A percentile compares a stretch with the other conserved stretches of the same genome.
Conservation (phyloP, 2,888 invertebrate genomes). For the Synanthedon vespiformis region DNA sequence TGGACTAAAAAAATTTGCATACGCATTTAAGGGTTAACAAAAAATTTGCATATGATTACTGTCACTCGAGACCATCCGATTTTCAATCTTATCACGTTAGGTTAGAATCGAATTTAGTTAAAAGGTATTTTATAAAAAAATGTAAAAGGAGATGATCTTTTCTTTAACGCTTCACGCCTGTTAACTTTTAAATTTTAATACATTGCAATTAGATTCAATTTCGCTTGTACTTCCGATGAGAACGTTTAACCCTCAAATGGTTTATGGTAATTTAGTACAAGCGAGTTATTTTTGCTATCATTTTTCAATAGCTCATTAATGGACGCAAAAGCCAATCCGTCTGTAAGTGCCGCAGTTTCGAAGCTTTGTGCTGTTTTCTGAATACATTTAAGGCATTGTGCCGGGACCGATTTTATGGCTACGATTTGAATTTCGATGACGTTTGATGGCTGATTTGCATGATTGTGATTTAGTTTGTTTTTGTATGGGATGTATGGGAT, state of each 20-base stretch:
- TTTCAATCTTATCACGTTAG: conserved; percentile 8
- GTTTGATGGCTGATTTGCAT: conserved; percentile 59
- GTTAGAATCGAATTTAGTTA: conserved; percentile 11
- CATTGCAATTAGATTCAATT: conserved; percentile 4
- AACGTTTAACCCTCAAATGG: conserved; percentile 44
- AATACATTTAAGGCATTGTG: conserved; percentile 47
- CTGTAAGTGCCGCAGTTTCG: conserved; percentile 52
- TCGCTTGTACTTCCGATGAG: conserved; percentile 8
- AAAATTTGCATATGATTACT: conserved; percentile 39
- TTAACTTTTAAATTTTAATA: conserved; percentile 3
- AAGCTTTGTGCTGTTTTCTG: conserved; percentile 17
- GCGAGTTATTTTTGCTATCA: conserved; percentile 66
- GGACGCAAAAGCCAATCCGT: conserved; percentile 39
- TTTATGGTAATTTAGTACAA: conserved; percentile 54
- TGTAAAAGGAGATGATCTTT: conserved; percentile 14
- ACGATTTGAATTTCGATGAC: conserved; percentile 56
- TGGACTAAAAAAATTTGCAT: conserved; percentile 46
- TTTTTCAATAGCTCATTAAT: conserved; percentile 71
- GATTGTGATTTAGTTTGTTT: conserved; percentile 62
- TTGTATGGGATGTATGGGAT: conserved; percentile 25
- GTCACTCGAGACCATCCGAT: conserved; percentile 7
- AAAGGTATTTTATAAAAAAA: conserved; percentile 1
- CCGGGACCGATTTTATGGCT: conserved; percentile 60
- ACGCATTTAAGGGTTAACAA: conserved; percentile 52
- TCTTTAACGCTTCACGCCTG: background rate